These are phyloP conservation scores for Pediacus dermestoides DNA, from an alignment of 2,888 invertebrate species.

Conservation along the genomic window DNA sequence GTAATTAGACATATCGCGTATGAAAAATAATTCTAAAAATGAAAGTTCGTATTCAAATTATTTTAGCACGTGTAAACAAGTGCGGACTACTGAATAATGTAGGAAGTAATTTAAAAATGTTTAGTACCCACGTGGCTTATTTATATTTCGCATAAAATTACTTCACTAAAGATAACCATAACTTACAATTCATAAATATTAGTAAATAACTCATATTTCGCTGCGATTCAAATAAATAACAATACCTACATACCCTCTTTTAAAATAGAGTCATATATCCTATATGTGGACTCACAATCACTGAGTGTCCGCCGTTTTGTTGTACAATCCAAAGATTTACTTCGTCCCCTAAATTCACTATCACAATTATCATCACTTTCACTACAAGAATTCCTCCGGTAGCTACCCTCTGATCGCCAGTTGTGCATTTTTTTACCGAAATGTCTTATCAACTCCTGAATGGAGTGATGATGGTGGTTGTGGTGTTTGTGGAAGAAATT, in stretches of 20 bases:
- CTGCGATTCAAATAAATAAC: no score
- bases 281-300: conserved; percentile 78
- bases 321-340: conserved; percentile 71
- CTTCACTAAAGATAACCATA: no score
- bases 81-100: no score
- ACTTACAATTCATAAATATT: no score
- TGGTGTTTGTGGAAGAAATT: conserved; percentile 30
- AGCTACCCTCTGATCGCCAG: conserved; percentile 57
- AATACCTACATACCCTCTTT: conserved; percentile 67
- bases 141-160: no score
- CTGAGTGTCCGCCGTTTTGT: conserved; percentile 57
- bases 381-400: conserved; percentile 46
- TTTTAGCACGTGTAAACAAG: no score
- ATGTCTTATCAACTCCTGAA: conserved; percentile 72
- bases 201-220: no score
- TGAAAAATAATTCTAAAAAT: no score
- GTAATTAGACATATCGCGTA: no score
- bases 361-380: conserved; percentile 57
- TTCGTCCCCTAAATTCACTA: conserved; percentile 71
- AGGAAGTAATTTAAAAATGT: no score
- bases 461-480: conserved; percentile 59
- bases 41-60: no score
- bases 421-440: conserved; percentile 73
- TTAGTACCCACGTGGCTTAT: no score
- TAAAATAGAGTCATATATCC: conserved; percentile 75